Conservation (phyloP, 2,113 vertebrate genomes). For the Mixornis gularis region DNA sequence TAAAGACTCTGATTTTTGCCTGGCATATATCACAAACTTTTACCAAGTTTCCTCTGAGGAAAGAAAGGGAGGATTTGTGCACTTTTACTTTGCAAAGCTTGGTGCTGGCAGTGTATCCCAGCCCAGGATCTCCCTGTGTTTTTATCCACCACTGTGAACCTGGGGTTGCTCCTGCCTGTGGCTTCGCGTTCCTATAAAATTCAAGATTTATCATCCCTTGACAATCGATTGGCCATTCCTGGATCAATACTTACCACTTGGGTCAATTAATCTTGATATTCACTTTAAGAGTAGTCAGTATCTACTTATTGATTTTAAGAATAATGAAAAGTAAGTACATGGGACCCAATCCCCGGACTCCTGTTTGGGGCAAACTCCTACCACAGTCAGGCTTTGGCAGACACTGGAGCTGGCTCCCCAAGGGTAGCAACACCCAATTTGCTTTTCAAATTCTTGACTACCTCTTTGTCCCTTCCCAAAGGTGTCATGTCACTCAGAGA, state of each 20-base stretch:
- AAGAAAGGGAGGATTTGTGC: neutral
- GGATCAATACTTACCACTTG: slow-evolving; percentile 65
- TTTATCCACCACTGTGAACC: neutral
- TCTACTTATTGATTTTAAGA: slow-evolving; percentile 66
- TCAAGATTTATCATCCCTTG: slow-evolving; percentile 52
- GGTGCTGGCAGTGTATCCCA: accelerated
- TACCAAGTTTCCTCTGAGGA: neutral
- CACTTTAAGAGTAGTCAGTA: slow-evolving; percentile 59
- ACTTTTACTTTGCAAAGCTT: neutral
- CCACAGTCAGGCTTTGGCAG: neutral
- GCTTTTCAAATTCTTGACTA: neutral
- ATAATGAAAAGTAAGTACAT: slow-evolving; percentile 63
- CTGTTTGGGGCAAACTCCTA: neutral
- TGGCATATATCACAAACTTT: neutral
- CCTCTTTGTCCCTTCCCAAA: neutral
- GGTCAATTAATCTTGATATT: slow-evolving; percentile 71
- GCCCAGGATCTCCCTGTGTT: neutral
- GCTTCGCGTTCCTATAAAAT: slow-evolving; percentile 18
- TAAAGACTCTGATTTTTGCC: neutral
- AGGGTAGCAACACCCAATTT: neutral
- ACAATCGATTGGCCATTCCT: slow-evolving; percentile 42
- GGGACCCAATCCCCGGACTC: neutral
- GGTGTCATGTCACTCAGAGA: neutral
- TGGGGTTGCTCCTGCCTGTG: neutral
- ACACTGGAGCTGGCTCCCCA: neutral